Conservation (phyloP, 2,888 invertebrate species). For the Plutella xylostella region DNA sequence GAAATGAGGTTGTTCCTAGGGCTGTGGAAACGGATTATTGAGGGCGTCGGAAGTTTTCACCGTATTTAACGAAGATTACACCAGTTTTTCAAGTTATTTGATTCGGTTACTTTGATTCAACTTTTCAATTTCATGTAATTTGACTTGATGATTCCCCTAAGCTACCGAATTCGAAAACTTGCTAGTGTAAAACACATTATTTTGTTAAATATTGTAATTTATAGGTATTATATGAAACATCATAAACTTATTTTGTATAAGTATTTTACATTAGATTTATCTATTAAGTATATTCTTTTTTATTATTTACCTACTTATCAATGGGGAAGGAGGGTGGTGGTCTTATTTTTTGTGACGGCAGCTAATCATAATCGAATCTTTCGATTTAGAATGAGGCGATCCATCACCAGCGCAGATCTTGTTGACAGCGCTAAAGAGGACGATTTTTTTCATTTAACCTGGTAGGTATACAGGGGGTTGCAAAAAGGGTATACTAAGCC, state of each 20-base stretch:
- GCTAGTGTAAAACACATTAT: neutral
- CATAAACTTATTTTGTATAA: neutral
- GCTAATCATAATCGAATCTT: conserved; percentile 55
- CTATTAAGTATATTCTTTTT: neutral
- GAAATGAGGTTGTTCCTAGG: conserved; percentile 40
- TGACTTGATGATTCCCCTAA: neutral
- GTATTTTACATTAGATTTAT: neutral
- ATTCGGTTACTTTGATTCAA: conserved; percentile 4
- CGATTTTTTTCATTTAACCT: too few relatives aligned
- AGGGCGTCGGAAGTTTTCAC: conserved; percentile 43
- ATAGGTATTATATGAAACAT: neutral
- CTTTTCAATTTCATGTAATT: neutral
- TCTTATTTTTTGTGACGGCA: neutral
- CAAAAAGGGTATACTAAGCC: too few relatives aligned
- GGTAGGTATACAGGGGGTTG: too few relatives aligned
- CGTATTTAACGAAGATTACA: conserved; percentile 43
- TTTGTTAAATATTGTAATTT: neutral
- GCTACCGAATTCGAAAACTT: neutral
- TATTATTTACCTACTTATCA: neutral
- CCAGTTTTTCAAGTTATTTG: conserved; percentile 10
- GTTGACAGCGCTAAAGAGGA: conserved; percentile 30
- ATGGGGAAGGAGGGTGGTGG: neutral
- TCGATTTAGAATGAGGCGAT: conserved; percentile 53
- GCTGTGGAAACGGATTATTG: conserved; percentile 46
- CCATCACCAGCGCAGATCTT: conserved; percentile 48